Evolutionary conservation across 1,140 invertebrate species (phyloP), one percentile per base, ranked within the genome.

Genomic region (Cylas formicarius): DNA sequence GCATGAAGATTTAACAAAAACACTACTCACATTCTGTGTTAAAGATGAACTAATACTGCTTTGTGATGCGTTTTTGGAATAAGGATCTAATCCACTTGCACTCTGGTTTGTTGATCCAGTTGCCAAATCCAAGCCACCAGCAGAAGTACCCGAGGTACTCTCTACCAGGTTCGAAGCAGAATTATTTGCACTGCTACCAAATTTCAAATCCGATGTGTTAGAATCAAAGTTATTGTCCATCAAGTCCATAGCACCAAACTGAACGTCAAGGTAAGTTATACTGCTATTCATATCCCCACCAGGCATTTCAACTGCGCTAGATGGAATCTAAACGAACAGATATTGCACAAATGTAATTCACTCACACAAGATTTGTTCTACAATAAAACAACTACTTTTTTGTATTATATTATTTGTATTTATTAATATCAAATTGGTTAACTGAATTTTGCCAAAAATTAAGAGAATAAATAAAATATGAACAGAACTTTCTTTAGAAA

Each of bases 271-370:
- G 55, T 84, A 83, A 48, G 78, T 77, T 48, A 88, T 84, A 48
- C 56, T 78, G 42, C 75, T 74, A 18, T 80, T 79, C 42, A 79
- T 72, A 66, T 92, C 90, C n/a, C n/a, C n/a, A 35, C 87, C 89
- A 0, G 82, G 92, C 92, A 97, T 97, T 67, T 96, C 91, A 19
- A 97, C 92, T 31, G 91, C 92, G 45, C 81, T 87, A 11, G 88
- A 78, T 22, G 91, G 92, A 56, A 97, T 96, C 81, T 86, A 58
- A 13, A 67, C 64, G 17, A 38, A 21, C 24, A 17, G 13, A 19
- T 10, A 11, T 17, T 28, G 24, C 14, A 19, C 10, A 36, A 36
- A 5, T 9, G 5, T 11, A 20, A 21, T 5, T 6, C 3, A 36
- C 6, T 7, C 0, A 18, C 17, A 9, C 2, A 4, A 20, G 10